phyloP scores from a whole-genome alignment of 2,888 invertebrate genomes.

The Glyphotaelius pellucidus region DNA sequence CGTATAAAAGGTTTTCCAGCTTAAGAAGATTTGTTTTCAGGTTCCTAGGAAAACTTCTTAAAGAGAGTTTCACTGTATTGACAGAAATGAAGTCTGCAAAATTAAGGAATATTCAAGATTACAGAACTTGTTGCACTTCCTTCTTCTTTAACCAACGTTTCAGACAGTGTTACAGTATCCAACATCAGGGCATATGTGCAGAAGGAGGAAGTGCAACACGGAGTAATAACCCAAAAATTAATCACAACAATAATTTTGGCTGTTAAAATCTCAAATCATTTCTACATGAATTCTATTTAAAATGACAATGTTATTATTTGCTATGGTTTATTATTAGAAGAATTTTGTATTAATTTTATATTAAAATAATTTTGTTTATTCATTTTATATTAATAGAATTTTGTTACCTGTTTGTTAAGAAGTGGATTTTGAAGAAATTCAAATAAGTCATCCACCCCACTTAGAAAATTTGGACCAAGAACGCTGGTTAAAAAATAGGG shows the following conservation, averaged over 20 bases:
- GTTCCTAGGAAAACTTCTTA: no score
- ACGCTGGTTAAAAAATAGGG: slow-evolving; percentile 70
- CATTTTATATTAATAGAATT: neutral
- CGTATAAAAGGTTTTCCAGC: no score
- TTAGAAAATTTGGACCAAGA: slow-evolving; percentile 70
- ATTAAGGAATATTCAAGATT: neutral
- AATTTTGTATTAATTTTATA: neutral
- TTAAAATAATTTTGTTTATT: no score
- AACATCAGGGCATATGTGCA: no score
- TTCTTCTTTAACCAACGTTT: no score
- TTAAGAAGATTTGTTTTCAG: no score
- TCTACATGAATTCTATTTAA: neutral
- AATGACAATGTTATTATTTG: neutral
- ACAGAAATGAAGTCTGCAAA: neutral
- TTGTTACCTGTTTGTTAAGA: slow-evolving; percentile 78
- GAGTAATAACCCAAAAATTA: no score
- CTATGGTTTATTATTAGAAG: neutral
- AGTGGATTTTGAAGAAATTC: slow-evolving; percentile 77
- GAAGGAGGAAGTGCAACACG: no score
- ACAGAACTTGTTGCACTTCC: neutral
- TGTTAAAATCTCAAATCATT: no score
- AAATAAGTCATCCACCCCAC: slow-evolving; percentile 74
- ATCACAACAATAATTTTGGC: no score
- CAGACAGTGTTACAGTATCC: no score
- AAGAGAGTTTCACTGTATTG: no score